Evolutionary conservation across 2,797 vertebrate genomes (phyloP), one percentile per base, ranked within the genome.

Genomic region (Pseudochaenichthys georgianus): DNA sequence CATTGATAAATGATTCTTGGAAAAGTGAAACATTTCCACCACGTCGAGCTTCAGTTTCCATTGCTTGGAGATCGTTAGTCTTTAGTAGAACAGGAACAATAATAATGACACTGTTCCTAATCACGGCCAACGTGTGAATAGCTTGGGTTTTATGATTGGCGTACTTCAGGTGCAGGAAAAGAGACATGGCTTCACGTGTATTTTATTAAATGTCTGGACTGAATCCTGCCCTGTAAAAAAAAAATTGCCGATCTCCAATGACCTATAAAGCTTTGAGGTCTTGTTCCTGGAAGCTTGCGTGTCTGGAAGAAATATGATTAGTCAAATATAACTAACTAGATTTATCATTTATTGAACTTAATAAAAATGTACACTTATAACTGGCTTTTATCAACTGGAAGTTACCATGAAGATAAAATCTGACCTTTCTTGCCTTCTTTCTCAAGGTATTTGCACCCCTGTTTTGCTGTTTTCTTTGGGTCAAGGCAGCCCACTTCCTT

Each of bases 241-340:
- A 78, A 89, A 88, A 91, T 85, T 90, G 84, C 85, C 15, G 43
- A 88, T 92, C 91, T 93, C 87, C 87, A 89, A 90, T 90, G 87
- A 90, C 90, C 88, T 84, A 87, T 92, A 90, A 93, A 93, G 75
- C 66, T 71, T n/a, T 31, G 47, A 80, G 75, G 80, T 88, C 86
- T 80, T 82, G 84, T 88, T 92, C 79, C 75, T 83, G 80, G 83
- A 91, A 79, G 52, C 51, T 86, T 68, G 75, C 50, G 82, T 83
- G 82, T 90, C 75, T 83, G 57, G 70, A 78, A 75, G 80, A 91
- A 91, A 89, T 92, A 89, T 86, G 78, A 91, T 90, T 83, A 87
- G 76, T 79, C 67, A 83, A 87, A 84, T 77, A 61, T 69, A 89
- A 75, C 73, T 63, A 75, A 38, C 41, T 61, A 11, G 50, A 75